Evolutionary conservation across 2,113 vertebrate genomes (phyloP), one percentile per base, ranked within the genome.

Genomic region (Anguilla rostrata): DNA sequence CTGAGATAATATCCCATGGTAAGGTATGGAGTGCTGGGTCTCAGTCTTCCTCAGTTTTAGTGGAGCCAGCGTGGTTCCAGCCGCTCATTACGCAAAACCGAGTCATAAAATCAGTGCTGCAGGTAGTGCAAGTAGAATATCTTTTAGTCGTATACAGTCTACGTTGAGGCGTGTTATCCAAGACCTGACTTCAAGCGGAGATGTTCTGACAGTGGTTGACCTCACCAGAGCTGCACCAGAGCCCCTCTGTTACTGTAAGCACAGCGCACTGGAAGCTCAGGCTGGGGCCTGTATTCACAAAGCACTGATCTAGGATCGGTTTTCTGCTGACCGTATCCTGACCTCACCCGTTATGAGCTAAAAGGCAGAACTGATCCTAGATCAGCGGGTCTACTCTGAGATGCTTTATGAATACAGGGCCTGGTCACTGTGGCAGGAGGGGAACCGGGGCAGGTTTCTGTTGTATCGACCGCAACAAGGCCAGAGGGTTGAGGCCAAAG

Each of bases 1-100:
- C 85, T 66, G 39, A 86, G 56, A 56, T 15, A 43, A 39, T 86
- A 46, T 78, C 53, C 78, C 2, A 75, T 75, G 71, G n/a, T 43
- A 57, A 81, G n/a, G 57, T 57, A 81, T 16, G 81, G 81, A 40
- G 82, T 57, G 60, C 46, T 80, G 53, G 40, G 26, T 56, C 46
- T 49, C 34, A 56, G 7, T 14, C 29, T 56, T 63, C 84, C 66
- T 20, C 57, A 60, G 9, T 56, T 56, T 56, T 8, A 56, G 53
- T 8, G 53, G 15, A 39, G 75, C 75, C 26, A 78, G 12, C 34
- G 22, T 34, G n/a, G 11, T 12, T 66, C 60, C 3, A 66, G 2
- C 71, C 0, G 71, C 9, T n/a, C 34, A 80, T 29, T 41, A 15
- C 39, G 7, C 39, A 80, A 34, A 9, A 2, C 78, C 6, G 18